Evolutionary conservation across 2,797 vertebrate genomes (phyloP).

Genomic region (Sarcophilus harrisii): DNA sequence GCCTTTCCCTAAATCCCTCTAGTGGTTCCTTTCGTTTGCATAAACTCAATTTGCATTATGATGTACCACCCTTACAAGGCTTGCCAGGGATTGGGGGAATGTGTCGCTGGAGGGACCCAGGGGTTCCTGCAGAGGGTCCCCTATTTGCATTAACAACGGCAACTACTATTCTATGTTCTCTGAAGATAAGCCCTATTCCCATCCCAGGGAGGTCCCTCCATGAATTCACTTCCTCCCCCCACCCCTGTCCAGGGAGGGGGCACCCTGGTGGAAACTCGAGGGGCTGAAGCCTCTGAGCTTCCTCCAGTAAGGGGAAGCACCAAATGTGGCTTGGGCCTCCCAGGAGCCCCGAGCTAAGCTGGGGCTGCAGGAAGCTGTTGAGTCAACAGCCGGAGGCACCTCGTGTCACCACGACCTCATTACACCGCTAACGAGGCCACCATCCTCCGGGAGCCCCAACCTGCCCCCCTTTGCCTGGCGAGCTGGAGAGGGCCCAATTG

Average conservation of each 20-base stretch:
- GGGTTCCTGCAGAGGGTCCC: not conserved
- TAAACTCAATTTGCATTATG: conserved; percentile 83
- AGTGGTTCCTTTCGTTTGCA: conserved; percentile 73
- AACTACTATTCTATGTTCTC: too few relatives aligned
- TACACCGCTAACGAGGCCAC: conserved; percentile 72
- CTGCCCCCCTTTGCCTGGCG: not conserved
- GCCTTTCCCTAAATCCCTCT: not conserved
- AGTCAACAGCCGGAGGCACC: conserved; percentile 74
- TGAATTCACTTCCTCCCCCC: too few relatives aligned
- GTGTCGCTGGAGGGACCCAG: too few relatives aligned
- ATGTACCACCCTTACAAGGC: conserved; percentile 37
- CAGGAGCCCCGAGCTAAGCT: not conserved
- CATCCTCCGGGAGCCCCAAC: not conserved
- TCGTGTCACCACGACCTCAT: conserved; percentile 74
- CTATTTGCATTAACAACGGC: too few relatives aligned
- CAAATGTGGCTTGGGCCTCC: not conserved
- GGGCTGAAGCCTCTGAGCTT: not conserved
- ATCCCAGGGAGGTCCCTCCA: not conserved
- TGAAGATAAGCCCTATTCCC: not conserved
- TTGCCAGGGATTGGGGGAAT: not conserved
- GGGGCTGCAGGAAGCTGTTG: not conserved
- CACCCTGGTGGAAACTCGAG: not conserved
- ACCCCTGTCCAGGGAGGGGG: too few relatives aligned
- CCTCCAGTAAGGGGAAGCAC: not conserved
- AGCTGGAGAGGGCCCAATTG: not conserved